Evolutionary conservation across 2,888 invertebrate species (phyloP).

Genomic region (Scaptomyza parva): DNA sequence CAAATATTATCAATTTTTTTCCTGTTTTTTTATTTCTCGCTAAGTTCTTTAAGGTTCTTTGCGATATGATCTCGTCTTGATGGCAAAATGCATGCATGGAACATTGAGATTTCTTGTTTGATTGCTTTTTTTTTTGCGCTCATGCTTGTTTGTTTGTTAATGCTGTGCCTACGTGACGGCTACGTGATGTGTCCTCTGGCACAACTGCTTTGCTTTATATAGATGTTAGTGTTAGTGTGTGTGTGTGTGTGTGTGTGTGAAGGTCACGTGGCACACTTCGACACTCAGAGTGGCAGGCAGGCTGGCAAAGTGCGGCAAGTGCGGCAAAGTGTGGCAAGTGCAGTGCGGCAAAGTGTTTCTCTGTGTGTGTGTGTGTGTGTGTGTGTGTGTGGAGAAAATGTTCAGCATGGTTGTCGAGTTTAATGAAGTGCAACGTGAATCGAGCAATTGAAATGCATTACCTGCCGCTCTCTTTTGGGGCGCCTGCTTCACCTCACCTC

Average conservation of each 20-base stretch:
- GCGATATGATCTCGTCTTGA: not conserved
- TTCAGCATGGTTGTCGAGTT: slow-evolving; percentile 64
- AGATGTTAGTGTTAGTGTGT: too few relatives aligned
- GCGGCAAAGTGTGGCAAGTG: too few relatives aligned
- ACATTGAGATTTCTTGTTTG: slow-evolving; percentile 2
- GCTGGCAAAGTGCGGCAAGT: slow-evolving; percentile 8
- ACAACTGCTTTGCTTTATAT: slow-evolving; percentile 1
- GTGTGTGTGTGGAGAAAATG: slow-evolving; percentile 19
- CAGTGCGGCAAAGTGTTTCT: too few relatives aligned
- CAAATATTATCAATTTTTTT: too few relatives aligned
- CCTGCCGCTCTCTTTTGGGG: slow-evolving; percentile 35
- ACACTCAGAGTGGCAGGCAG: slow-evolving; percentile 31
- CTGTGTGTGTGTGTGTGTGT: too few relatives aligned
- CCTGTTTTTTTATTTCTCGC: too few relatives aligned
- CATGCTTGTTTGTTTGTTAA: slow-evolving; percentile 14
- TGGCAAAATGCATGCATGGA: not conserved
- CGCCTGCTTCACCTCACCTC: slow-evolving; percentile 26
- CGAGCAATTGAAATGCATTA: slow-evolving; percentile 74
- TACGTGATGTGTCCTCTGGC: slow-evolving; percentile 50
- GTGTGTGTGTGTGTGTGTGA: slow-evolving; percentile 42
- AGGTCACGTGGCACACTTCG: slow-evolving; percentile 69
- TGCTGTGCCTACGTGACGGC: slow-evolving; percentile 45
- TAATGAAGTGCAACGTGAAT: slow-evolving; percentile 75
- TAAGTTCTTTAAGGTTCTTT: too few relatives aligned
- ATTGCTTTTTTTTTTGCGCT: slow-evolving; percentile 2